phyloP scores from a whole-genome alignment of 1,140 invertebrate species.

The Cydia amplana region DNA sequence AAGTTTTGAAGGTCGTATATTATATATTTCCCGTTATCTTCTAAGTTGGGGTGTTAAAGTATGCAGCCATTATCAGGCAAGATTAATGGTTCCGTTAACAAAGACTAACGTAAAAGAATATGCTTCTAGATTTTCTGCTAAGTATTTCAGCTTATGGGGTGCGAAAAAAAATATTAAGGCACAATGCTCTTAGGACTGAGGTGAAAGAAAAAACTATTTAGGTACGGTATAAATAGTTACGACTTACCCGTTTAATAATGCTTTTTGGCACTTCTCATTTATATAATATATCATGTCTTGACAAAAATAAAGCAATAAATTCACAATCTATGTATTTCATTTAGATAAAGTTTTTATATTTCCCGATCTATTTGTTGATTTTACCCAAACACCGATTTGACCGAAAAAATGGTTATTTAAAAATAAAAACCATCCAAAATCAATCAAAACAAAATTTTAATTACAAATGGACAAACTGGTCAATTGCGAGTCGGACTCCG shows the following conservation, averaged over 20 bases:
- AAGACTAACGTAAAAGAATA: background rate
- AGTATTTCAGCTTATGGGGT: background rate
- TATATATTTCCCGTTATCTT: background rate
- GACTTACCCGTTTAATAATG: no score
- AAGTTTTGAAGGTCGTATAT: no score
- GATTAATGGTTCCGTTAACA: conserved; percentile 20
- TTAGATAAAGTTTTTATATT: no score
- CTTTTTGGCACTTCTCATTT: no score
- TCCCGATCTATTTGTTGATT: no score
- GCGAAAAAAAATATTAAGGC: background rate
- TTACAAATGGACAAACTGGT: background rate
- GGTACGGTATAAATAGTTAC: no score
- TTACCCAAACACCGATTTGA: background rate
- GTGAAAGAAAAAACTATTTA: background rate
- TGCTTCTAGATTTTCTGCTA: conserved; percentile 12
- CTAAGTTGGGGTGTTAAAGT: background rate
- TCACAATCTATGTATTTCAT: no score
- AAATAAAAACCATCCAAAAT: background rate
- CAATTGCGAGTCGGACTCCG: no score
- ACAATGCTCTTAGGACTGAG: no score
- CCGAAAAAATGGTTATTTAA: background rate
- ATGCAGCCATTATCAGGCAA: background rate
- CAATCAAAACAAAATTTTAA: background rate
- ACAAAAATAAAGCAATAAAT: no score
- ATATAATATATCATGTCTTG: no score